Evolutionary conservation across 64 coral and sea anemone genomes (phyloP).

Genomic region (Montipora sp.): DNA sequence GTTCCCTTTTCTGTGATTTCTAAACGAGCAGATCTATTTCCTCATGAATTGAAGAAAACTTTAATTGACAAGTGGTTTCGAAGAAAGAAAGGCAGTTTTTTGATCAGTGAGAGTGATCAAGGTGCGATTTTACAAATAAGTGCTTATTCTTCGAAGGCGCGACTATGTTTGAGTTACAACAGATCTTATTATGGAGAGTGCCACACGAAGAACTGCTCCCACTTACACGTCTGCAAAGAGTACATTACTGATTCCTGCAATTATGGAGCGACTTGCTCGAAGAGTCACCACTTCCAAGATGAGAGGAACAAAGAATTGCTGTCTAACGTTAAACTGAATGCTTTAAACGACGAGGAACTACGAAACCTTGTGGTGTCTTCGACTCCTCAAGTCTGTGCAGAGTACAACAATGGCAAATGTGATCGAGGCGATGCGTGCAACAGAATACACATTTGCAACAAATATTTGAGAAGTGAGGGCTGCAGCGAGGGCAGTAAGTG

Average conservation of each 20-base stretch:
- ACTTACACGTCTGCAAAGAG: slow-evolving; percentile 71
- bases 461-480: background rate
- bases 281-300: slow-evolving; percentile 57
- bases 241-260: slow-evolving; percentile 49
- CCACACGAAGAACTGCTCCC: slow-evolving; percentile 28
- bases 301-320: slow-evolving; percentile 18
- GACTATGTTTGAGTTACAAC: slow-evolving; percentile 63
- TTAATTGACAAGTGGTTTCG: slow-evolving; percentile 66
- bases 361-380: slow-evolving; percentile 34
- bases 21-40: slow-evolving; percentile 50
- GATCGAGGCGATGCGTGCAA: slow-evolving; percentile 5
- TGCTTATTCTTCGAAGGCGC: slow-evolving; percentile 41
- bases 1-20: slow-evolving; percentile 57
- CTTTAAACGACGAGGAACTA: slow-evolving; percentile 44
- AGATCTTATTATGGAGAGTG: background rate
- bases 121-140: slow-evolving; percentile 57
- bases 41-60: slow-evolving; percentile 1
- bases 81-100: slow-evolving; percentile 45
- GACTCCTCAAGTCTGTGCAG: slow-evolving; percentile 61
- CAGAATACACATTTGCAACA: slow-evolving; percentile 44
- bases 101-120: slow-evolving; percentile 35
- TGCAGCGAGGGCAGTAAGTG: slow-evolving; percentile 12
- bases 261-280: slow-evolving; percentile 38
- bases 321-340: slow-evolving; percentile 16
- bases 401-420: slow-evolving; percentile 61